These are phyloP conservation scores for Miniopterus natalensis DNA, from an alignment of 2,113 vertebrate species.

Conservation along the genomic window DNA sequence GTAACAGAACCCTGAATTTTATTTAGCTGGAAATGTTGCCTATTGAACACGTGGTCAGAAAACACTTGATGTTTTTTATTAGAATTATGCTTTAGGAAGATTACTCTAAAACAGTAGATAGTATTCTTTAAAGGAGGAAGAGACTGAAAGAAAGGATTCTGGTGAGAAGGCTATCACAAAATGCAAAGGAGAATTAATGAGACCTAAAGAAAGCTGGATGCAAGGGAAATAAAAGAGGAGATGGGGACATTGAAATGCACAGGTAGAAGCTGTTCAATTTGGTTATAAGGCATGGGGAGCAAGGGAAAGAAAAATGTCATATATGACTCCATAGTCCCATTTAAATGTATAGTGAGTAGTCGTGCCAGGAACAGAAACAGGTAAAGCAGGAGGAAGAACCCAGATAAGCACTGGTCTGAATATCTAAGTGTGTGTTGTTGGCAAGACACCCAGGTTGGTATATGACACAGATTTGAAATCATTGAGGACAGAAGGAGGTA, in stretches of 20 bases:
- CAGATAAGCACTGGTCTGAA: not conserved
- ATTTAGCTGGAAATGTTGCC: not conserved
- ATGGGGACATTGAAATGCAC: not conserved
- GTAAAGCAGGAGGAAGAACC: not conserved
- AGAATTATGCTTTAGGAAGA: conserved; percentile 27
- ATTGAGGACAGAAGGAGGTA: not conserved
- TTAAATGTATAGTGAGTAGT: not conserved
- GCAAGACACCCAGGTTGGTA: not conserved
- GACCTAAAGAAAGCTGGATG: not conserved
- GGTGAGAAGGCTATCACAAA: not conserved
- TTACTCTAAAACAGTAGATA: not conserved
- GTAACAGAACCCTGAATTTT: not conserved
- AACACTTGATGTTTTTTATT: conserved; percentile 3
- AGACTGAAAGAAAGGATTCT: not conserved
- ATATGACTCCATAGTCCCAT: not conserved
- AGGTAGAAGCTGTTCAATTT: not conserved
- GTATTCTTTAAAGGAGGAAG: not conserved
- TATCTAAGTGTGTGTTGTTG: not conserved
- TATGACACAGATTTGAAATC: not conserved
- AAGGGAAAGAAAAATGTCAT: not conserved
- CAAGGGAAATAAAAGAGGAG: not conserved
- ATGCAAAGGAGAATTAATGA: not conserved
- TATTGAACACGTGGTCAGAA: not conserved
- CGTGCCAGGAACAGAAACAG: not conserved
- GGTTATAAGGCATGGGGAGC: not conserved